Evolutionary conservation across 2,888 invertebrate genomes (phyloP), one percentile per base, ranked within the genome.

Genomic region (Lobophora halterata): DNA sequence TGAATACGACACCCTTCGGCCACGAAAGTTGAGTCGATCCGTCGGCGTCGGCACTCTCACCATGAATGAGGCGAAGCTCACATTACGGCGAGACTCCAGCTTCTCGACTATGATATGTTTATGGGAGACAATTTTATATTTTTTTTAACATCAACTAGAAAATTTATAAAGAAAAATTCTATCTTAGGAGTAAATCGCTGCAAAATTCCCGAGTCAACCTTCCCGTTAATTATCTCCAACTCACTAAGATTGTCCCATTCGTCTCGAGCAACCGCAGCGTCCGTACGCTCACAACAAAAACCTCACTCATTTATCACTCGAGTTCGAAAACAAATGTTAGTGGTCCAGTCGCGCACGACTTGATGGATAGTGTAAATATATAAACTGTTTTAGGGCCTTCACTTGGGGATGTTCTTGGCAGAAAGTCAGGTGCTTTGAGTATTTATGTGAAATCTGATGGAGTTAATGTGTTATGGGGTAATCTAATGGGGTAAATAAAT

Each of bases 361-460:
- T 69, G 67, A 70, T 65, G 62, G 60, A 68, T 65, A 55, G 56
- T 49, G 64, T 63, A 64, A 67, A 70, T 67, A 64, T 63, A 62
- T 62, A 58, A 65, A 59, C 57, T 53, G 53, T 53, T 36, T 25
- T 16, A 41, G 35, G 9, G 8, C 5, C 27, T 24, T 19, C 23
- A 21, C 23, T 28, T 25, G 17, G 3, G 6, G 10, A 20, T 5
- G 18, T 24, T 31, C 16, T 9, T 16, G 6, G 14, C n/a, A n/a
- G 18, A 23, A 38, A 38, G 39, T 36, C 37, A 32, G 28, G 26
- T 20, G 26, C 25, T 38, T 23, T 21, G n/a, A n/a, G n/a, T 33
- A 19, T 39, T 33, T 33, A 28, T 40, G 35, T 35, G 25, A 42
- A 46, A 42, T 44, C 36, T 33, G 35, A 44, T 41, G 41, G 19